Percentiles rank a stretch among this genome's conserved stretches.
phyloP scores from a whole-genome alignment of 2,888 invertebrate genomes.

The Villa cingulata region DNA sequence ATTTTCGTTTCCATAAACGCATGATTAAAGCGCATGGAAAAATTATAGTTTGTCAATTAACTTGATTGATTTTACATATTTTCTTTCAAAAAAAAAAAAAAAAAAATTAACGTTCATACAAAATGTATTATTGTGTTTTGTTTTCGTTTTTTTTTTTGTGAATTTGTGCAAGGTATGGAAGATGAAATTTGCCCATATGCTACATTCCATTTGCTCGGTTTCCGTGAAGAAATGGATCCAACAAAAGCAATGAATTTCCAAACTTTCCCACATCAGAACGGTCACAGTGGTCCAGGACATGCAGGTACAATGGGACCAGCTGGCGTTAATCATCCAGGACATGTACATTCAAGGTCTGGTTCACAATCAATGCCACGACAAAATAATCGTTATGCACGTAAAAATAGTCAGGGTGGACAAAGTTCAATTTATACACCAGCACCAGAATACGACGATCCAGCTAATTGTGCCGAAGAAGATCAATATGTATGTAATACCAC shows the following conservation, averaged over 20 bases:
- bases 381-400: conserved; percentile 56
- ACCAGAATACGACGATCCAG: conserved; percentile 87
- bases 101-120: too few species aligned
- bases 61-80: too few species aligned
- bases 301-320: conserved; percentile 73
- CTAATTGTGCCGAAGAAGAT: conserved; percentile 83
- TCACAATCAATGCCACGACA: conserved; percentile 77
- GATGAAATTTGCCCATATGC: conserved; percentile 96
- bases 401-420: conserved; percentile 66
- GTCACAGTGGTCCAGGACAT: conserved; percentile 47
- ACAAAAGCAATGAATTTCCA: conserved; percentile 81
- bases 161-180: conserved; percentile 59
- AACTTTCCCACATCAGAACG: conserved; percentile 66
- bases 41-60: too few species aligned
- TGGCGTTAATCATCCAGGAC: conserved; percentile 62
- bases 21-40: too few species aligned
- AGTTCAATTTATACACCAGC: conserved; percentile 71
- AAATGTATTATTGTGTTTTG: too few species aligned
- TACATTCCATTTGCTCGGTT: conserved; percentile 87
- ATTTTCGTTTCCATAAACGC: too few species aligned
- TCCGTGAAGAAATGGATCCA: conserved; percentile 92
- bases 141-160: too few species aligned
- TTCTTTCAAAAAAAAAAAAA: too few species aligned
- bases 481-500: conserved; percentile 57
- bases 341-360: conserved; percentile 70